Evolutionary conservation across 2,797 vertebrate species (phyloP).

Genomic region (Lepilemur ruficaudatus): DNA sequence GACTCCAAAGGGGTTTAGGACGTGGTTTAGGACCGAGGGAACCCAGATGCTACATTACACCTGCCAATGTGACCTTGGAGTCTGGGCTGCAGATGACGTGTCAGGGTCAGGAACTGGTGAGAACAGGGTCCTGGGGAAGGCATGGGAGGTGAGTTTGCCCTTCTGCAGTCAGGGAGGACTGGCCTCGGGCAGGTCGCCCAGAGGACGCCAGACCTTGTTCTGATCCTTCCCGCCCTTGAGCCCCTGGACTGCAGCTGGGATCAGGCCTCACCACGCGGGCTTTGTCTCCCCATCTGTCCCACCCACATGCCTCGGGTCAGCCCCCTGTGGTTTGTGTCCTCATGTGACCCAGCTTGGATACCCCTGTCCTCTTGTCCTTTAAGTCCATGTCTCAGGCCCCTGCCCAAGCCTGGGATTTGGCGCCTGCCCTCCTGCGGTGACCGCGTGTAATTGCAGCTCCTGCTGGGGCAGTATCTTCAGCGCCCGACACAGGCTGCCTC

Average conservation of each 20-base stretch:
- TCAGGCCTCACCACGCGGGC: not conserved
- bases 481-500: rapidly evolving
- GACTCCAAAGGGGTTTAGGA: not conserved
- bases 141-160: not conserved
- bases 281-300: not conserved
- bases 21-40: not conserved
- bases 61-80: not conserved
- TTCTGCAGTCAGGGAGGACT: not conserved
- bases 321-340: not conserved
- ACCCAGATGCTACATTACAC: not conserved
- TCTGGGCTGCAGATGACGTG: not conserved
- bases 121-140: not conserved
- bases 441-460: not conserved
- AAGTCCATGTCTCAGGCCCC: not conserved
- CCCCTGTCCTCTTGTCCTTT: not conserved
- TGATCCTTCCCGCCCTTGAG: not conserved
- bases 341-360: not conserved
- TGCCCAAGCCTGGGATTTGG: not conserved
- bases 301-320: not conserved
- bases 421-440: rapidly evolving
- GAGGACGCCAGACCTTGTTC: rapidly evolving
- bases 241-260: not conserved
- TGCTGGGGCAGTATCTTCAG: not conserved
- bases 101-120: not conserved
- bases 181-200: not conserved